phyloP scores from a whole-genome alignment of 2,888 invertebrate genomes.

The Lasiommata megera region DNA sequence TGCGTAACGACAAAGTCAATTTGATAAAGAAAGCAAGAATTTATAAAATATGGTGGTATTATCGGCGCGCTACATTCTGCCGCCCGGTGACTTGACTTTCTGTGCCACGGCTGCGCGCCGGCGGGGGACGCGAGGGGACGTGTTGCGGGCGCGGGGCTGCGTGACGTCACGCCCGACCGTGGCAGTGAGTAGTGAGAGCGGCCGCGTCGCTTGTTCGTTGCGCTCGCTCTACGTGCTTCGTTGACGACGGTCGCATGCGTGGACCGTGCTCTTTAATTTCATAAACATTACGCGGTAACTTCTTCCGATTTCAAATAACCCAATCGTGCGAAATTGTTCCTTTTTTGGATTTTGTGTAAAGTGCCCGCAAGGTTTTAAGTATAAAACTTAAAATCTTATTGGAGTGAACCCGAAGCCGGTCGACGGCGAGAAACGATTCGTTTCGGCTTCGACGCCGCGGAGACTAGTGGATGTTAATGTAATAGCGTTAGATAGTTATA shows the following conservation, averaged over 20 bases:
- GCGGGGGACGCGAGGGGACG: constrained; percentile 38
- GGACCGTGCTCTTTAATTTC: constrained; percentile 62
- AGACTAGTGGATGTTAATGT: constrained; percentile 63
- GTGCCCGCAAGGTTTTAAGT: constrained; percentile 52
- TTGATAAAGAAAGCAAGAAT: constrained; percentile 54
- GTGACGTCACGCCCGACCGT: constrained; percentile 80
- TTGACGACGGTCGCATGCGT: constrained; percentile 75
- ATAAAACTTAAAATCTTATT: constrained; percentile 43
- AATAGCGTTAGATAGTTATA: constrained; percentile 68
- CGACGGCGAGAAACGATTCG: constrained; percentile 60
- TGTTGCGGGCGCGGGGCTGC: constrained; percentile 47
- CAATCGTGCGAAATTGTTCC: constrained; percentile 54
- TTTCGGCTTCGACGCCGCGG: constrained; percentile 60
- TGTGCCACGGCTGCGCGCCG: constrained; percentile 70
- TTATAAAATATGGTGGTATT: constrained; percentile 71
- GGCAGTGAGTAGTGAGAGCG: constrained; percentile 81
- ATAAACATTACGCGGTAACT: constrained; percentile 55
- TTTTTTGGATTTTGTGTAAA: constrained; percentile 64
- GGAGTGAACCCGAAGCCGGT: constrained; percentile 48
- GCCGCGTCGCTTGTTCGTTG: constrained; percentile 62
- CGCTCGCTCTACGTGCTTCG: constrained; percentile 69
- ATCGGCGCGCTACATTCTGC: constrained; percentile 73
- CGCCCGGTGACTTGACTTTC: constrained; percentile 72
- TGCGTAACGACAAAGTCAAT: constrained; percentile 67
- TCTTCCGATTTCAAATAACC: constrained; percentile 43